Conservation (phyloP, 2,113 vertebrate genomes). For the Corapipo altera region DNA sequence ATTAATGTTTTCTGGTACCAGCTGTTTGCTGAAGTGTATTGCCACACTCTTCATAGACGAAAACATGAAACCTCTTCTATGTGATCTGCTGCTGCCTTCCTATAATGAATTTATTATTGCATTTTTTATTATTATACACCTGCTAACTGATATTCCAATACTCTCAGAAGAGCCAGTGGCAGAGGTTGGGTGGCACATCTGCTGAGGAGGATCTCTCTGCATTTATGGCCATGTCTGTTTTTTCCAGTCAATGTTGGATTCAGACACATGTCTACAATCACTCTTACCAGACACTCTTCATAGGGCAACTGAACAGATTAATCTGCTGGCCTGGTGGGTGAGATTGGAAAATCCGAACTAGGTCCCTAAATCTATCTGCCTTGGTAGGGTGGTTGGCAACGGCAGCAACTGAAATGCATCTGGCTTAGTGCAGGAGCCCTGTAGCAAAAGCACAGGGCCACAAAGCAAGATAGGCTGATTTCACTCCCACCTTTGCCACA, state of each 20-base stretch:
- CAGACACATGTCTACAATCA: not conserved
- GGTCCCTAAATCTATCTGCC: not conserved
- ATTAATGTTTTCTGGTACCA: not conserved
- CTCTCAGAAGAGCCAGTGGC: not conserved
- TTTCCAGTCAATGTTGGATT: not conserved
- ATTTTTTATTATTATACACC: not conserved
- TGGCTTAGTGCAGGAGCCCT: not conserved
- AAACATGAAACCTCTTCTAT: not conserved
- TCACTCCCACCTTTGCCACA: not conserved
- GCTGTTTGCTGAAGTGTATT: not conserved
- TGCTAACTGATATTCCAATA: not conserved
- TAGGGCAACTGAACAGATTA: not conserved
- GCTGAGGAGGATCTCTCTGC: not conserved
- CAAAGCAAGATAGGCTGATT: not conserved
- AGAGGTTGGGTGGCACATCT: not conserved
- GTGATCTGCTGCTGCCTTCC: not conserved
- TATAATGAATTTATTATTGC: not conserved
- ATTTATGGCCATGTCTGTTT: not conserved
- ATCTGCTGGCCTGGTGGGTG: not conserved
- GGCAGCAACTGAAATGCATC: not conserved
- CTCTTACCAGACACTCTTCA: not conserved
- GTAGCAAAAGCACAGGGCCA: not conserved
- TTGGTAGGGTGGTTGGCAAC: not conserved
- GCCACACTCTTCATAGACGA: not conserved
- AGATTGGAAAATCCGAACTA: not conserved